Evolutionary conservation across 2,888 invertebrate species (phyloP).

Genomic region (Ceramica pisi): DNA sequence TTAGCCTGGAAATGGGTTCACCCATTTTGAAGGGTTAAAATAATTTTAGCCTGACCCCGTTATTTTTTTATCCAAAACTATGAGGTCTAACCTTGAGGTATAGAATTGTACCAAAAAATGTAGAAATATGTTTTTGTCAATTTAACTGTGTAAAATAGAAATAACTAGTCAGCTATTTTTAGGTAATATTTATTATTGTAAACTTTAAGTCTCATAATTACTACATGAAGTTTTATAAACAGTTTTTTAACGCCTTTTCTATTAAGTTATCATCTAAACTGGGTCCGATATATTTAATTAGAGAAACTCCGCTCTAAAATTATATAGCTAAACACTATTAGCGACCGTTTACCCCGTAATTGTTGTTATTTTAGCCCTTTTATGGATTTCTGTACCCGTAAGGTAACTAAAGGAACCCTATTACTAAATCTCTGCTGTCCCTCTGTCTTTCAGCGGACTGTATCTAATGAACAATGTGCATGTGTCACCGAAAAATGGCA

Average conservation of each 20-base stretch:
- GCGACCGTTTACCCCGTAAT: not conserved
- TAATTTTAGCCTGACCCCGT: constrained; percentile 4
- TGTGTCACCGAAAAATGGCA: too few species aligned
- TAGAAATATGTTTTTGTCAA: constrained; percentile 58
- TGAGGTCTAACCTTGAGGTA: constrained; percentile 41
- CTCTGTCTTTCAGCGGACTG: too few species aligned
- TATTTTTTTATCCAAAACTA: constrained; percentile 13
- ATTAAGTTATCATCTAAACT: not conserved
- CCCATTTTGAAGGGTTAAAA: not conserved
- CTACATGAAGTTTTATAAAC: constrained; percentile 10
- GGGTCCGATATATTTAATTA: not conserved
- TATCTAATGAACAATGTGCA: too few species aligned
- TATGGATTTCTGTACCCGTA: too few species aligned
- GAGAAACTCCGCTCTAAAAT: not conserved
- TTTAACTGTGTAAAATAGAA: constrained; percentile 55
- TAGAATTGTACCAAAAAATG: constrained; percentile 51
- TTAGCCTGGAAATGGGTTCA: not conserved
- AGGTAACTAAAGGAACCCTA: too few species aligned
- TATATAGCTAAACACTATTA: not conserved
- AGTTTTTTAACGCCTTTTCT: constrained; percentile 12
- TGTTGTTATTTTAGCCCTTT: too few species aligned
- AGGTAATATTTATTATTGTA: constrained; percentile 51
- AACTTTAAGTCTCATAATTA: constrained; percentile 6
- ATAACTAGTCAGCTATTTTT: constrained; percentile 56
- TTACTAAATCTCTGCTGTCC: too few species aligned